These are phyloP conservation scores for Xenopus laevis DNA, from an alignment of 2,113 vertebrate genomes.

Conservation along the genomic window DNA sequence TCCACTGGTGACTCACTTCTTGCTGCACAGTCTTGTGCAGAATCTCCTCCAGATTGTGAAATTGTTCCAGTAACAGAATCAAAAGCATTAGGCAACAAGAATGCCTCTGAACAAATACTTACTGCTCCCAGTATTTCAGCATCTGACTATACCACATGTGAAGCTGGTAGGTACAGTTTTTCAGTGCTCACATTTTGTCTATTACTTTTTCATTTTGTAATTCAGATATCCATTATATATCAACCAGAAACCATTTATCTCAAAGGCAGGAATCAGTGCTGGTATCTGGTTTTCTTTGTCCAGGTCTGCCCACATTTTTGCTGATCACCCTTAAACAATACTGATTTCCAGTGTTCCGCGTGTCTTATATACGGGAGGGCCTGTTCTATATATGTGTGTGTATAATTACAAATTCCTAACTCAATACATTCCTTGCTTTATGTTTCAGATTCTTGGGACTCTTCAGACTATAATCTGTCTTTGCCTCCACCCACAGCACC, in stretches of 20 bases:
- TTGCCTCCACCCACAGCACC: neutral
- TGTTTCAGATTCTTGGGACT: neutral
- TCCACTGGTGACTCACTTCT: constrained; percentile 33
- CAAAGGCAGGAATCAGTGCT: too few species aligned
- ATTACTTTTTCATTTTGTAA: too few species aligned
- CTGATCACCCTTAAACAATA: too few species aligned
- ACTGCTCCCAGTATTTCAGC: constrained; percentile 7
- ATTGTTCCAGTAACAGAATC: constrained; percentile 3
- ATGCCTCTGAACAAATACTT: constrained; percentile 23
- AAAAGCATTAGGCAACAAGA: neutral
- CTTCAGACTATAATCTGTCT: neutral
- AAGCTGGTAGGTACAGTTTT: constrained; percentile 6
- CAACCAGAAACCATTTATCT: too few species aligned
- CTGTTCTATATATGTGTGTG: too few species aligned
- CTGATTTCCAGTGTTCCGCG: too few species aligned
- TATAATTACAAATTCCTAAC: too few species aligned
- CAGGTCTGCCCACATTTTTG: too few species aligned
- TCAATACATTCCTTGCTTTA: neutral
- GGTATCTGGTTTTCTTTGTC: too few species aligned
- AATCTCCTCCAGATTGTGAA: constrained; percentile 56
- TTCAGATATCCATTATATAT: too few species aligned
- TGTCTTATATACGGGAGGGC: too few species aligned
- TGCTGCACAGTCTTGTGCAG: constrained; percentile 50
- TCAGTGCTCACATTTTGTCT: too few species aligned
- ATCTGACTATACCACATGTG: neutral